Evolutionary conservation across 2,888 invertebrate species (phyloP).

Genomic region (Scaptomyza parva): DNA sequence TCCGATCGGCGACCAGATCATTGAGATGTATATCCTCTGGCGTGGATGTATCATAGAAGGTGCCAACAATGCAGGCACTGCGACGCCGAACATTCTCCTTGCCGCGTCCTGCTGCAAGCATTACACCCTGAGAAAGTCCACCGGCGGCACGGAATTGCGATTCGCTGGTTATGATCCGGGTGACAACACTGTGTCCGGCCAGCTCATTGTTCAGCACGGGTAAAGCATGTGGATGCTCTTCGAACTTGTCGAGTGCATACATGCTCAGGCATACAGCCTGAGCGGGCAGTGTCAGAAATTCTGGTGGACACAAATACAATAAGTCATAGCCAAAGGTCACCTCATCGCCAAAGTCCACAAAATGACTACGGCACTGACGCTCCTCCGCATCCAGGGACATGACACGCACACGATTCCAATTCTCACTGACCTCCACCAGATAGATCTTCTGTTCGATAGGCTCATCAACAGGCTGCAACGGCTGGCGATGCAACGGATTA

Average conservation of each 20-base stretch:
- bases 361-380: slow-evolving; percentile 86
- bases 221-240: slow-evolving; percentile 83
- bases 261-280: slow-evolving; percentile 91
- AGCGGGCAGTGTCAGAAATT: slow-evolving; percentile 88
- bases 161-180: slow-evolving; percentile 85
- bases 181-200: slow-evolving; percentile 87
- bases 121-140: slow-evolving; percentile 49
- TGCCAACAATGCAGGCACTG: slow-evolving; percentile 85
- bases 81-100: slow-evolving; percentile 23
- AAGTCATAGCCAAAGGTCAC: slow-evolving; percentile 86
- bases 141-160: slow-evolving; percentile 66
- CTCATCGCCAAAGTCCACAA: slow-evolving; percentile 91
- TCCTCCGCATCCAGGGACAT: slow-evolving; percentile 85
- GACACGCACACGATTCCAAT: slow-evolving; percentile 87
- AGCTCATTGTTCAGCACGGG: slow-evolving; percentile 84
- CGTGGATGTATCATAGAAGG: slow-evolving; percentile 88
- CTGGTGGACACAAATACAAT: slow-evolving; percentile 86
- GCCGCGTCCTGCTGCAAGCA: background rate
- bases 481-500: slow-evolving; percentile 62
- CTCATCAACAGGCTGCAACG: slow-evolving; percentile 49
- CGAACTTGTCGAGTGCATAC: slow-evolving; percentile 89
- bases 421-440: slow-evolving; percentile 85
- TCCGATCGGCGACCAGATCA: slow-evolving; percentile 86
- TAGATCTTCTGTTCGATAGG: slow-evolving; percentile 81
- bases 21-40: slow-evolving; percentile 88